These are phyloP conservation scores for Acrobasis suavella DNA, from an alignment of 2,888 invertebrate species.

Conservation along the genomic window DNA sequence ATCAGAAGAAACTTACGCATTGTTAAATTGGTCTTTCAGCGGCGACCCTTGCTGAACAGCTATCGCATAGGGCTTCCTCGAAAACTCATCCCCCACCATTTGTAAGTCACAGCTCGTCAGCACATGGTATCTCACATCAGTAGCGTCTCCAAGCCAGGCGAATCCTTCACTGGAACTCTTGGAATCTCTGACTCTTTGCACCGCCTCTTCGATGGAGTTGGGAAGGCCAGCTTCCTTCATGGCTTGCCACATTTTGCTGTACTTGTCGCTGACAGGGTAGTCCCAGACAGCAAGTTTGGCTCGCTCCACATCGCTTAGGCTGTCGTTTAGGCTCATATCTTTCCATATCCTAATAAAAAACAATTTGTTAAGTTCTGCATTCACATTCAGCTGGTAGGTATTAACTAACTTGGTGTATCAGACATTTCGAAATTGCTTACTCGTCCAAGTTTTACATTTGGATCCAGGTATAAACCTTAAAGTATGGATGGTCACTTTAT, in stretches of 20 bases:
- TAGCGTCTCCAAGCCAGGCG: slow-evolving; percentile 97
- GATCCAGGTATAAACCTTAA: too few relatives aligned
- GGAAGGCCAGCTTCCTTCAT: slow-evolving; percentile 94
- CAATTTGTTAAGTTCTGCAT: too few relatives aligned
- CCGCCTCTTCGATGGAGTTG: slow-evolving; percentile 88
- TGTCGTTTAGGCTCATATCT: slow-evolving; percentile 97
- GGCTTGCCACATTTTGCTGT: slow-evolving; percentile 99
- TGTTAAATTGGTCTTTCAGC: slow-evolving; percentile 96
- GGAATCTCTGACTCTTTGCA: slow-evolving; percentile 85
- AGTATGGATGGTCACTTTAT: too few relatives aligned
- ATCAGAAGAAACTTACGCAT: slow-evolving; percentile 87
- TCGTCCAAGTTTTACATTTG: too few relatives aligned
- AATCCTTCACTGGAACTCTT: slow-evolving; percentile 91
- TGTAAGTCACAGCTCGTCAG: slow-evolving; percentile 94
- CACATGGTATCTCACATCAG: slow-evolving; percentile 88
- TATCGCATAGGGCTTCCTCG: slow-evolving; percentile 97
- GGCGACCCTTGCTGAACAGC: slow-evolving; percentile 98
- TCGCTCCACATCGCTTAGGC: slow-evolving; percentile 92
- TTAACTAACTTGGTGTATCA: too few relatives aligned
- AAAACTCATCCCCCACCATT: slow-evolving; percentile 98
- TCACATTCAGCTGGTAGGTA: too few relatives aligned
- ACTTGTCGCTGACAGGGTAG: slow-evolving; percentile 98
- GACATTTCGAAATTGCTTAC: too few relatives aligned
- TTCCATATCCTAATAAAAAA: slow-evolving; percentile 92
- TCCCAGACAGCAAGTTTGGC: slow-evolving; percentile 99